Percentiles rank a stretch among this genome's conserved stretches.
These are phyloP conservation scores for Nymphalis c-album DNA, from an alignment of 2,888 invertebrate genomes.

Conservation along the genomic window DNA sequence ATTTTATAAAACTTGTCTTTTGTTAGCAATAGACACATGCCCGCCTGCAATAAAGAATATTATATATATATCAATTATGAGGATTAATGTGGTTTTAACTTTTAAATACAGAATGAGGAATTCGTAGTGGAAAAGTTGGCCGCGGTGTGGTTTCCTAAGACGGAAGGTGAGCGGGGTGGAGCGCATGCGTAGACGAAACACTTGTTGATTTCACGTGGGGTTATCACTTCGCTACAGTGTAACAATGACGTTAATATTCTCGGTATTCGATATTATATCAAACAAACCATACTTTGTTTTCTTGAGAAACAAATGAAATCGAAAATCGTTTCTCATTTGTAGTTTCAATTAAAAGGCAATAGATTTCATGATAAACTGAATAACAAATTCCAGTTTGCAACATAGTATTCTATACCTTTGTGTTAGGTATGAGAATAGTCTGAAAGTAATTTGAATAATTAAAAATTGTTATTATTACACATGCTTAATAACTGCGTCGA, in stretches of 20 bases:
- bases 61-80: too few species aligned
- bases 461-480: background rate
- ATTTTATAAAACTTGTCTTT: too few species aligned
- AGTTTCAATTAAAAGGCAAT: background rate
- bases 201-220: slow-evolving; percentile 75
- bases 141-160: slow-evolving; percentile 48
- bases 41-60: too few species aligned
- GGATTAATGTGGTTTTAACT: slow-evolving; percentile 22
- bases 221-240: slow-evolving; percentile 22
- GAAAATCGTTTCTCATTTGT: background rate
- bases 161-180: slow-evolving; percentile 39
- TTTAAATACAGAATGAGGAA: slow-evolving; percentile 36
- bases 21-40: too few species aligned
- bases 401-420: too few species aligned
- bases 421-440: background rate
- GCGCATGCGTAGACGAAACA: slow-evolving; percentile 64
- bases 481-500: slow-evolving; percentile 7
- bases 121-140: slow-evolving; percentile 66
- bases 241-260: slow-evolving; percentile 18
- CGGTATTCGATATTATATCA: background rate
- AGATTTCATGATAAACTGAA: background rate
- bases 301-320: background rate
- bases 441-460: background rate
- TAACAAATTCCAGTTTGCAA: background rate
- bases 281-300: slow-evolving; percentile 9